Percentiles rank a stretch among this genome's conserved stretches.
These are phyloP conservation scores for Menura novaehollandiae DNA, from an alignment of 2,113 vertebrate genomes.

Conservation along the genomic window DNA sequence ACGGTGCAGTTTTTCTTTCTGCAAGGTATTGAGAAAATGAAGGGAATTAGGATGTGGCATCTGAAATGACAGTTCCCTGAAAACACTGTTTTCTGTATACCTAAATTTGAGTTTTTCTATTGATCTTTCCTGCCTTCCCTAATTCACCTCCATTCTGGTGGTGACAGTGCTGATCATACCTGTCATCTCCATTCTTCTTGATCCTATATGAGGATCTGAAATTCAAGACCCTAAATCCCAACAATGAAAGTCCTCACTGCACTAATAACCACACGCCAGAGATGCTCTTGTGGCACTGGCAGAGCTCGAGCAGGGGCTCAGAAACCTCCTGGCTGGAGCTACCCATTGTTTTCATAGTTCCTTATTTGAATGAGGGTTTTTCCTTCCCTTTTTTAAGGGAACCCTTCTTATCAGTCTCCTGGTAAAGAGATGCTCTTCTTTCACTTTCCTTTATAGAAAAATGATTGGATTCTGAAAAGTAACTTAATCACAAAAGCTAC, in stretches of 20 bases:
- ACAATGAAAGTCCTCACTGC: not conserved
- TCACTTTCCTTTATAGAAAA: not conserved
- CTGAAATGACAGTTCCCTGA: conserved; percentile 8
- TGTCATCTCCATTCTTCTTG: not conserved
- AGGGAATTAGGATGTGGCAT: conserved; percentile 27
- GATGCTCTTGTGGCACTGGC: not conserved
- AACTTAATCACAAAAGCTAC: not conserved
- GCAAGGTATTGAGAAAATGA: conserved; percentile 22
- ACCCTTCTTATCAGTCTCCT: not conserved
- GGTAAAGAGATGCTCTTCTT: not conserved
- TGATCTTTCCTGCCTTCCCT: not conserved
- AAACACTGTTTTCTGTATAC: not conserved
- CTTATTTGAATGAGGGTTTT: not conserved
- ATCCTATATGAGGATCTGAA: not conserved
- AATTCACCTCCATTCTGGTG: not conserved
- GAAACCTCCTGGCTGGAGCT: not conserved
- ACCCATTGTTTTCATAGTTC: not conserved
- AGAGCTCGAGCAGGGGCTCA: not conserved
- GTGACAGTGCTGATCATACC: not conserved
- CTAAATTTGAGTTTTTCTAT: not conserved
- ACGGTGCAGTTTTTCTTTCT: not conserved
- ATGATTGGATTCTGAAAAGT: not conserved
- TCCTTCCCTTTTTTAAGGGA: not conserved
- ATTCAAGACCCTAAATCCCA: not conserved
- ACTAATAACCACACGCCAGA: not conserved